Evolutionary conservation across 2,888 invertebrate genomes (phyloP), one percentile per base, ranked within the genome.

Genomic region (Tetranychus piercei): DNA sequence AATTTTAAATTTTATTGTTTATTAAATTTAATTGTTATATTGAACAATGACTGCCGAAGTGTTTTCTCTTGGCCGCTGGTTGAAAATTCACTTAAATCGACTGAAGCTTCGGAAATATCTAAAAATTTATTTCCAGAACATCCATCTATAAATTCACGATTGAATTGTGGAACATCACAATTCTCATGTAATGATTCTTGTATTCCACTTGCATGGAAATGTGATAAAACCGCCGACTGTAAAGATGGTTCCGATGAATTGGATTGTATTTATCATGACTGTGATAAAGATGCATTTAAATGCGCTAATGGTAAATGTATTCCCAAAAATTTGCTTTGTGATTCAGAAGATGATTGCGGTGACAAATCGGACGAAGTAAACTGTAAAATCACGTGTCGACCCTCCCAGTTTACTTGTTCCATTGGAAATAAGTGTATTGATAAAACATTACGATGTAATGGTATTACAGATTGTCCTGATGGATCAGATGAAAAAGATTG

Each of bases 361-460:
- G 88, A 89, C 81, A 90, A 89, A 83, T 90, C 91, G 81, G 94
- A 95, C 81, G 94, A 94, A 82, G 90, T 90, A 0, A 84, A 72
- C n/a, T 75, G 72, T 65, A 71, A 71, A 8, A 7, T 71, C 6
- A 8, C 22, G 6, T 75, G 75, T 74, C 44, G 9, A 45, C 20
- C 34, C 6, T 43, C 44, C 67, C 67, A 75, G 55, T 75, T 75
- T 43, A 23, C 18, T 9, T 75, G 75, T 55, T 1, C 7, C 18
- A 65, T 74, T 69, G 15, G 23, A 6, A 69, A 23, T 11, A 69
- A 20, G 18, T 71, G 71, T n/a, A 44, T 71, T 7, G 34, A 11
- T 5, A 34, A 34, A 43, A 15, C 11, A 34, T 43, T 11, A 11
- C 5, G 7, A 44, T 71, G 71, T 34, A 20, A 71, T 71, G 18